Evolutionary conservation across 2,797 vertebrate species (phyloP), one percentile per base, ranked within the genome.

Genomic region (Masticophis lateralis): DNA sequence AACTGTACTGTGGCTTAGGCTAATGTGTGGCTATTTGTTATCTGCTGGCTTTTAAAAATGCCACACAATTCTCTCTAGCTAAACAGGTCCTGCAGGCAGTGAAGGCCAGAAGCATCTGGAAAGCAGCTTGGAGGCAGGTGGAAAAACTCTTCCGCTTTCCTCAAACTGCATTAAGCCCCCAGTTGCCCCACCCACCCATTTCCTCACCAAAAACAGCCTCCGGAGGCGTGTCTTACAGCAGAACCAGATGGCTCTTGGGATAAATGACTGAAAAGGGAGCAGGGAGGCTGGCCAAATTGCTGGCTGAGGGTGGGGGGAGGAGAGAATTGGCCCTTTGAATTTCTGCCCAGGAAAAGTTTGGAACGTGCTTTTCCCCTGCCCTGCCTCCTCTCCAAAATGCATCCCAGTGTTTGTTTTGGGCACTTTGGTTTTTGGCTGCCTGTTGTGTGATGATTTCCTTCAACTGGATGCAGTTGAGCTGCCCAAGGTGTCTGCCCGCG

Each of bases 401-500:
- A 16, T 27, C n/a, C 74, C 59, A 9, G 5, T n/a, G n/a, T 25
- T 47, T 37, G 60, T 59, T n/a, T n/a, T 14, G 12, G 25, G 5
- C 16, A 22, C 22, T 28, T 94, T 95, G 95, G 90, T 92, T 93
- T 94, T 95, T 95, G 88, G 94, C 93, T 83, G 92, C n/a, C 90
- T 27, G 0, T 94, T 88, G 0, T 5, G 83, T 63, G 93, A 63
- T 86, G 90, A 56, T 43, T 95, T 95, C 60, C 86, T 86, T 0
- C 9, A 51, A 60, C 69, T 79, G 10, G 87, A 86, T 5, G 90
- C 22, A 27, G 90, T 13, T 0, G 0, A 51, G 59, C 91, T 0
- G 0, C 92, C 79, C 92, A 95, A 96, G 95, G 95, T 97, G 97
- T 94, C 93, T 1, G 28, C 28, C 4, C 22, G 56, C 0, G 97